A percentile compares a stretch with the other conserved stretches of the same genome.
Conservation (phyloP, 1,140 invertebrate species). For the Habropoda laboriosa region DNA sequence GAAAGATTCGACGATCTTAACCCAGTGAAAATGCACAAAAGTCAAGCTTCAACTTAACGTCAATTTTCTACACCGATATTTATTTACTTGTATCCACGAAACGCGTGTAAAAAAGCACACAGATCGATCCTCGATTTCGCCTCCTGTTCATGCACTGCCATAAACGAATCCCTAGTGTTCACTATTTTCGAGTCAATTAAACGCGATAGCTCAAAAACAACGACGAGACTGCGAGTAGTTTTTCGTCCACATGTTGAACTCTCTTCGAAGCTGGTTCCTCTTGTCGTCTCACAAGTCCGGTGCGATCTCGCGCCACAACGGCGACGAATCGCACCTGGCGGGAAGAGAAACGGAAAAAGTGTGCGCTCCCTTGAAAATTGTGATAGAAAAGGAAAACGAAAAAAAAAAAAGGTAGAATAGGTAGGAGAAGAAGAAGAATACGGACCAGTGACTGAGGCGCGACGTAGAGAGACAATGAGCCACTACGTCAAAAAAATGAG, state of each 20-base stretch:
- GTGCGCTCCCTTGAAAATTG: neutral
- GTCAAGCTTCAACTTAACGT: too few relatives aligned
- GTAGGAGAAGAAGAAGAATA: neutral
- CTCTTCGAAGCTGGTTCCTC: neutral
- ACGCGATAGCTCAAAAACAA: neutral
- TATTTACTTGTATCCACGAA: too few relatives aligned
- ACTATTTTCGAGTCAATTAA: neutral
- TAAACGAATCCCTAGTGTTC: neutral
- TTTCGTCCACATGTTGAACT: neutral
- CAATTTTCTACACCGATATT: too few relatives aligned
- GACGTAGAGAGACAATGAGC: slow-evolving; percentile 13
- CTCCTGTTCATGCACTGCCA: neutral
- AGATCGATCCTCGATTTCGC: neutral
- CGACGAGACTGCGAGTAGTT: neutral
- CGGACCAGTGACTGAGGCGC: slow-evolving; percentile 14
- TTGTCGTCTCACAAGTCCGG: neutral
- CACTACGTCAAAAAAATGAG: slow-evolving; percentile 13
- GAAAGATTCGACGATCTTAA: too few relatives aligned
- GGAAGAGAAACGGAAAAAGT: too few relatives aligned
- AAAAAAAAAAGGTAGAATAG: neutral
- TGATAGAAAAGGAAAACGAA: neutral
- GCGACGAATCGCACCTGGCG: too few relatives aligned
- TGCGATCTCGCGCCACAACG: neutral
- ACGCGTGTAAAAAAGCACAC: too few relatives aligned
- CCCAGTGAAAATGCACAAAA: too few relatives aligned